A percentile compares a stretch with the other conserved stretches of the same genome.
Conservation (phyloP, 2,888 invertebrate species). For the Sycophila texana region DNA sequence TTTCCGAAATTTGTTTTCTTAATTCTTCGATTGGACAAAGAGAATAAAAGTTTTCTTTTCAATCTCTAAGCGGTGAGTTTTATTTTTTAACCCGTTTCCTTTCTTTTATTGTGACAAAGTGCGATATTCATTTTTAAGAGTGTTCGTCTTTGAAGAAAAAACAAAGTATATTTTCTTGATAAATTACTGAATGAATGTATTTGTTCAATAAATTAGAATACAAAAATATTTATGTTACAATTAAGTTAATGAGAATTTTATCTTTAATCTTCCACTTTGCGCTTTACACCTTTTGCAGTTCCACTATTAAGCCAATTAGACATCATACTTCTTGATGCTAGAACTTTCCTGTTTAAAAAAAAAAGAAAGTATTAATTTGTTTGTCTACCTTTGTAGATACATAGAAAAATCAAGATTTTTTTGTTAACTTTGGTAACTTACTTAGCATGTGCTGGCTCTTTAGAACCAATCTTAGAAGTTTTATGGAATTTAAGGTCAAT, state of each 20-base stretch:
- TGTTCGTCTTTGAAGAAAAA: background rate
- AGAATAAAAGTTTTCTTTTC: constrained; percentile 46
- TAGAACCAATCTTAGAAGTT: constrained; percentile 48
- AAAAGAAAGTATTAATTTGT: background rate
- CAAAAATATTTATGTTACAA: constrained; percentile 18
- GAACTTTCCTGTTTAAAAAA: constrained; percentile 25
- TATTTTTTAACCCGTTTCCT: constrained; percentile 3
- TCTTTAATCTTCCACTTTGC: constrained; percentile 44
- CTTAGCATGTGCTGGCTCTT: constrained; percentile 36
- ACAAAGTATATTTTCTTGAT: constrained; percentile 14
- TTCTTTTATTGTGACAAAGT: constrained; percentile 2
- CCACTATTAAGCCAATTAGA: constrained; percentile 42
- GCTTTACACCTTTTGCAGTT: constrained; percentile 35
- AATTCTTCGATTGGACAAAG: constrained; percentile 33
- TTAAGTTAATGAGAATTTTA: background rate
- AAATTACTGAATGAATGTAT: constrained; percentile 22
- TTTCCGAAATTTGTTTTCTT: constrained; percentile 18
- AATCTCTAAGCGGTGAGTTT: constrained; percentile 29
- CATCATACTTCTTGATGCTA: constrained; percentile 51
- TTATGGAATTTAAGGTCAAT: constrained; percentile 35
- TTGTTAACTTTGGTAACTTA: constrained; percentile 15
- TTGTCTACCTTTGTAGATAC: no score
- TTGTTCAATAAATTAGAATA: constrained; percentile 34
- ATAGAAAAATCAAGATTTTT: background rate
- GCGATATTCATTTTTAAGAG: constrained; percentile 1